Base-by-base conservation (phyloP, 2,888 invertebrate genomes). In the Aricia artaxerxes region DNA sequence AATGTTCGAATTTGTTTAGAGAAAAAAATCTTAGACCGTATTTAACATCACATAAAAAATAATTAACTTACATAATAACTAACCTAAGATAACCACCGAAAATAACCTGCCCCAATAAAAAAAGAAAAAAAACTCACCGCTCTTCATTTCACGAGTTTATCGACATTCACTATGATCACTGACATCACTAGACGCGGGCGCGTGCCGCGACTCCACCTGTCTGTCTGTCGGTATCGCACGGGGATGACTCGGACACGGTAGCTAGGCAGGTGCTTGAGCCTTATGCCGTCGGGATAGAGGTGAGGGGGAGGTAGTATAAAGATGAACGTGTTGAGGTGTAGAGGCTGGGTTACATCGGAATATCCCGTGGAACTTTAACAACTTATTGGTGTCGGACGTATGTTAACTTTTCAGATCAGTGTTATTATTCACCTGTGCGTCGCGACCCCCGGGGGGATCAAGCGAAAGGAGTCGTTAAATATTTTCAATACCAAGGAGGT, bases 221-320 rank as follows among this genome's bases (percentile, higher is more conserved):
- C 5, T 13, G 16, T 69, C 69, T 69, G 64, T 75, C 75, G 80
- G 84, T 85, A 86, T 83, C 82, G 86, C 85, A 86, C 85, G 84
- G 84, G 85, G 82, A 83, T 84, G 31, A 31, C 61, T n/a, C 61
- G 6, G 7, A 9, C 24, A 24, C 64, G 24, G 64, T 64, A 64
- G 64, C 64, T 11, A 4, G 4, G 16, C 6, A 61, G 7, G 6
- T 61, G 7, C 9, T 61, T 61, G 61, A 61, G 9, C 61, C 24
- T n/a, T 61, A 61, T 35, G 64, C 11, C 9, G 11, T 35, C 4
- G 4, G 4, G 2, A 31, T 31, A 69, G 31, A 69, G 64, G 4
- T 31, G 11, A 31, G 64, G 7, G 4, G 9, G 35, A 31, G 64
- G 11, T 69, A 31, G 11, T 31, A 69, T 69, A 69, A 11, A 24